Percentiles rank a stretch among this genome's conserved stretches.
Evolutionary conservation across 1,140 invertebrate species (phyloP).

Genomic region (Kradibia gibbosae): DNA sequence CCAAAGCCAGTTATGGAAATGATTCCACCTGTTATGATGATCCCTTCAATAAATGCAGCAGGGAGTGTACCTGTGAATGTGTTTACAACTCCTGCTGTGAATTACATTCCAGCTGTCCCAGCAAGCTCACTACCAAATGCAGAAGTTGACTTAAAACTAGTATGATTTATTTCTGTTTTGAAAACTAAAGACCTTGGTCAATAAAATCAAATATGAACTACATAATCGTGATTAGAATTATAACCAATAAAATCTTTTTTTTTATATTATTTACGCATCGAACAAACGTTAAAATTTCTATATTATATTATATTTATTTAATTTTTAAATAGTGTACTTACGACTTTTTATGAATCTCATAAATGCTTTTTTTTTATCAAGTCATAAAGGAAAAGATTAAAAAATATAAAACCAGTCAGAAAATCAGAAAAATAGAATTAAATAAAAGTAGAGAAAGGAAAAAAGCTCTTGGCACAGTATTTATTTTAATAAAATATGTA

Average conservation of each 20-base stretch:
- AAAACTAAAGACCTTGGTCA: background rate
- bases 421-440: too few species aligned
- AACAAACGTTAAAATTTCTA: too few species aligned
- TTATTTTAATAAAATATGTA: too few species aligned
- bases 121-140: conserved; percentile 70
- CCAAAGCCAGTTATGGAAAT: conserved; percentile 52
- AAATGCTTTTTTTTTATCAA: background rate
- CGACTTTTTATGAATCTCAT: background rate
- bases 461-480: too few species aligned
- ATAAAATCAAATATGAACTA: background rate
- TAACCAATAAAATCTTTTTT: too few species aligned
- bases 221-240: background rate
- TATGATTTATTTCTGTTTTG: conserved; percentile 59
- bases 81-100: conserved; percentile 66
- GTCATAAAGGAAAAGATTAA: too few species aligned
- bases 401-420: too few species aligned
- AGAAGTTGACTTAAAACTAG: conserved; percentile 85
- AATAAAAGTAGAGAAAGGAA: too few species aligned
- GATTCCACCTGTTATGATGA: conserved; percentile 76
- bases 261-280: too few species aligned
- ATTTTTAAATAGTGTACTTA: too few species aligned
- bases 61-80: conserved; percentile 69
- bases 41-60: conserved; percentile 73
- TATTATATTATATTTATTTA: too few species aligned
- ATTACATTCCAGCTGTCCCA: conserved; percentile 62